phyloP scores from a whole-genome alignment of 53 echinoderm and acorn worm genomes.

The Zoroaster sp. region DNA sequence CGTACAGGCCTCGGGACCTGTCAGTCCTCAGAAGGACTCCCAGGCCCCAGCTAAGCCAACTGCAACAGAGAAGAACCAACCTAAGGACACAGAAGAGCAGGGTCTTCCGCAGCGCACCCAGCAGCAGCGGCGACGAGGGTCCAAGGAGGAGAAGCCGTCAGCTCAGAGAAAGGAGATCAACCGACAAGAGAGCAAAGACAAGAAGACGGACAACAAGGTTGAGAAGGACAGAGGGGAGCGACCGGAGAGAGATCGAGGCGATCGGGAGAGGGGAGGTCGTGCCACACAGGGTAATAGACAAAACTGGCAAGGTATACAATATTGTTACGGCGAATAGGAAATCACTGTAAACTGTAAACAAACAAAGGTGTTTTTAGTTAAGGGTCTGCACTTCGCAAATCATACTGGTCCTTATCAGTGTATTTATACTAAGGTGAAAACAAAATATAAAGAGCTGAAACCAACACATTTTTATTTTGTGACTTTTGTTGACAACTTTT shows the following conservation, averaged over 20 bases:
- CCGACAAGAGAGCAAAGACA: conserved; percentile 47
- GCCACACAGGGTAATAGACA: conserved; percentile 34
- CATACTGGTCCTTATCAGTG: too few species aligned
- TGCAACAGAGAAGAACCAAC: conserved; percentile 5
- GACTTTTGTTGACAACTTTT: too few species aligned
- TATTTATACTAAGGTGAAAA: too few species aligned
- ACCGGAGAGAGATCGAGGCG: conserved; percentile 11
- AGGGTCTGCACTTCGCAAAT: too few species aligned
- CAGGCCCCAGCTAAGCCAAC: background rate
- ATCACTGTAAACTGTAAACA: too few species aligned
- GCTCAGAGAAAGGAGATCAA: conserved; percentile 37
- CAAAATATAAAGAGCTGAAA: too few species aligned
- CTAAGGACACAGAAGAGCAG: conserved; percentile 37
- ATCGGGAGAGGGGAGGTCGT: conserved; percentile 2
- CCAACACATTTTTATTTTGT: too few species aligned
- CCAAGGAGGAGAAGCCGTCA: conserved; percentile 52
- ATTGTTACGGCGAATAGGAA: background rate
- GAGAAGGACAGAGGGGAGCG: background rate
- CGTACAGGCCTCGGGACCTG: conserved; percentile 89
- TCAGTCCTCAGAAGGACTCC: conserved; percentile 61
- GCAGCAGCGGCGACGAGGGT: conserved; percentile 41
- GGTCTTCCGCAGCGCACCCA: conserved; percentile 35
- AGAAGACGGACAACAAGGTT: conserved; percentile 43
- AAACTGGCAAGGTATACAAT: conserved; percentile 32
- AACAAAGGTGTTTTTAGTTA: too few species aligned